Base-by-base conservation (phyloP, 2,888 invertebrate species). In the Sphaeridia pumilis region DNA sequence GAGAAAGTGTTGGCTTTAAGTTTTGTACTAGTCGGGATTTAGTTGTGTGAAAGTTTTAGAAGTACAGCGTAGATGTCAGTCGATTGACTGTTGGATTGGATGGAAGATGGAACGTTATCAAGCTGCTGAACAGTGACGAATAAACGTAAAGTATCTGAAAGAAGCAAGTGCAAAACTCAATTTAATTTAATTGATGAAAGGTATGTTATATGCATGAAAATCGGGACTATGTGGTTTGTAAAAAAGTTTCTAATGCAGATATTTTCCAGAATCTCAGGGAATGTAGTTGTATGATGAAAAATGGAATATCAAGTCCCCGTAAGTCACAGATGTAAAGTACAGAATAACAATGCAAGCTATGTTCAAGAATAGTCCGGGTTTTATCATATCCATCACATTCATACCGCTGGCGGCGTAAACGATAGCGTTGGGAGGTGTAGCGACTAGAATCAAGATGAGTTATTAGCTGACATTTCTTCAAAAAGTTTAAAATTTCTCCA, bases 401-500 rank as follows among this genome's bases (percentile, higher is more conserved):
- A 64, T 54, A 28, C 82, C 80, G 2, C 84, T 84, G 12, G 85
- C 84, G 0, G 84, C 86, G n/a, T 86, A 86, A 0, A 86, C 90
- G 55, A 94, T 87, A 3, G 94, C 93, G 72, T 94, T 94, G 21
- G 93, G 92, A 2, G 93, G 92, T 0, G 93, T 93, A 41, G 92
- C 92, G 14, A 93, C 92, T 0, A 92, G 17, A 35, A 46, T 28
- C 21, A 46, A 28, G 17, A 14, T 5, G 12, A n/a, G 22, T 14
- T 5, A 31, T 31, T 42, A 27, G 10, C 24, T 26, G 14, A 20
- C 14, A 47, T 14, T 36, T 36, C n/a, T n/a, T n/a, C n/a, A n/a
- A n/a, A n/a, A n/a, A n/a, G 5, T 48, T 36, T 36, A 22, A 12
- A 27, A 27, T 25, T 17, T 24, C 5, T 27, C 20, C 12, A 7